Evolutionary conservation across 2,797 vertebrate genomes (phyloP), one percentile per base, ranked within the genome.

Genomic region (Apodemus agrarius): DNA sequence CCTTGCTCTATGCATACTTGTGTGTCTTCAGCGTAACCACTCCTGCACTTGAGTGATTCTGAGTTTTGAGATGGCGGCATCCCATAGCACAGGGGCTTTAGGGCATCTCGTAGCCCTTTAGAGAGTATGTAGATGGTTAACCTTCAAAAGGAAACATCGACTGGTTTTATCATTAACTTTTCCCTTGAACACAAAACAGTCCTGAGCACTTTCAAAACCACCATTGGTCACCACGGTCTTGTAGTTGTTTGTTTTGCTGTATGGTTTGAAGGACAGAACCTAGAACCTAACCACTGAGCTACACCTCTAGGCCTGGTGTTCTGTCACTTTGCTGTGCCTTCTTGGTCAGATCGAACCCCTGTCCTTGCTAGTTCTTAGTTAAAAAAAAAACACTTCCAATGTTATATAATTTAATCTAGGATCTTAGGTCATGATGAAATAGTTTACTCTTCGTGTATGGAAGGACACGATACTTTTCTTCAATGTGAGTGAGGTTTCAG

Each of bases 331-430:
- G 21, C 9, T 69, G 24, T 40, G 29, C 69, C 61, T 26, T 69
- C 43, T 76, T 61, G 40, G 49, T 69, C 40, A 49, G 26, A 40
- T 75, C 72, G 83, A 83, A n/a, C 61, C 94, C 37, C 54, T 67
- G 29, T 46, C 74, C 52, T 75, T 61, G 82, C 2, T 93, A 69
- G 63, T 46, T 92, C 82, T 92, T 76, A 43, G 24, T 61, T 11
- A 95, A 94, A 52, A 52, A 95, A 94, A 52, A 52, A 52, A 52
- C 85, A 37, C 21, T 84, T 96, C 34, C 31, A 67, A n/a, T 26
- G 31, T 69, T 54, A 89, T 52, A 49, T 65, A 46, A 34, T 93
- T 94, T 79, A 81, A 72, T 37, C 59, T 65, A 3, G 0, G 24
- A 89, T 82, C 7, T 61, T 43, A 90, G 31, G 29, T 67, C 40